Conservation (phyloP, 2,797 vertebrate species). For the Xenopus petersii region DNA sequence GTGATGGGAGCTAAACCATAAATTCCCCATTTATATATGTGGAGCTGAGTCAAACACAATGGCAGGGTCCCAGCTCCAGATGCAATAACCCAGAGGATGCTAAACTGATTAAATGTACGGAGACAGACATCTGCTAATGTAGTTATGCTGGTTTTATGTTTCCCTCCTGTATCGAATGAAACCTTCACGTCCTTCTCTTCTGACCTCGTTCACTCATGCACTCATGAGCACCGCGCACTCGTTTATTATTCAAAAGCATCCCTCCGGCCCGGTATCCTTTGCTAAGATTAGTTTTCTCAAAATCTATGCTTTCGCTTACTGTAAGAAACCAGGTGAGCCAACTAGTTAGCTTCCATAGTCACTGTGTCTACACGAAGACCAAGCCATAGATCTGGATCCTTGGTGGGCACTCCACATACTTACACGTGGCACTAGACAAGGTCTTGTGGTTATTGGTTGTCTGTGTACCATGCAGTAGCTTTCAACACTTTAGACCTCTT, state of each 20-base stretch:
- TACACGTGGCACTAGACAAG: too few relatives aligned
- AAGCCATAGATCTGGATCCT: too few relatives aligned
- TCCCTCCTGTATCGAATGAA: conserved; percentile 54
- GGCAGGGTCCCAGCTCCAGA: conserved; percentile 1
- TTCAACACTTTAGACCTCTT: too few relatives aligned
- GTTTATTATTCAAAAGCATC: conserved; percentile 56
- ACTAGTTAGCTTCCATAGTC: too few relatives aligned
- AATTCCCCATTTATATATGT: too few relatives aligned
- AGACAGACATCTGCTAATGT: conserved; percentile 51
- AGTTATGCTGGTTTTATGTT: conserved; percentile 49
- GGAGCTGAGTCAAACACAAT: too few relatives aligned
- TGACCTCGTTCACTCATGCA: conserved; percentile 50
- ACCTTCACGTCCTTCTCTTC: conserved; percentile 51
- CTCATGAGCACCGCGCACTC: conserved; percentile 13
- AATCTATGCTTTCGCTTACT: conserved; percentile 6
- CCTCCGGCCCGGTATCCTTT: conserved; percentile 31
- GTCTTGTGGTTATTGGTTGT: too few relatives aligned
- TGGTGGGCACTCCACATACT: too few relatives aligned
- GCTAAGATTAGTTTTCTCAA: conserved; percentile 39
- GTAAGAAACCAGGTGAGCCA: background rate
- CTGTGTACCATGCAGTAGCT: too few relatives aligned
- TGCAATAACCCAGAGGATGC: conserved; percentile 40
- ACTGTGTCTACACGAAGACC: too few relatives aligned
- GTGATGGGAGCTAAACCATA: too few relatives aligned
- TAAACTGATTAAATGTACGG: conserved; percentile 51